Base-by-base conservation (phyloP, 2,113 vertebrate species). In the Monopterus albus region DNA sequence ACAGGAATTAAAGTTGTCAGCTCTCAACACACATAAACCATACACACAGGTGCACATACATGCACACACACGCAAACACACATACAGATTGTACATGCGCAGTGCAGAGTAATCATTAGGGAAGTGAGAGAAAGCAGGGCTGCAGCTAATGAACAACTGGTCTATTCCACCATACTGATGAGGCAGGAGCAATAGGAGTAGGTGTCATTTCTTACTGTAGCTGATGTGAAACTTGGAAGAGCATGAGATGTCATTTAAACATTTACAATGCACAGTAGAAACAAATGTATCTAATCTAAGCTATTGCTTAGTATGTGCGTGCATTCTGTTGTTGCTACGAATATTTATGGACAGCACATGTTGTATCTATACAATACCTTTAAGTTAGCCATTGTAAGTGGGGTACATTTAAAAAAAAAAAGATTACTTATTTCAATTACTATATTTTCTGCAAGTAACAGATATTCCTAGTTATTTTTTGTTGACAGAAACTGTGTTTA, bases 71-170 rank as follows among this genome's bases (percentile, higher is more conserved):
- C n/a, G n/a, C n/a, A 7, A 20, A 55, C 31, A 6, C 45, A 18
- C 31, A 58, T 42, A 72, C 23, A 15, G 40, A 46, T 39, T 68
- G 64, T 21, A 56, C 69, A 83, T n/a, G n/a, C n/a, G n/a, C n/a
- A n/a, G n/a, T n/a, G n/a, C n/a, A n/a, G n/a, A n/a, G n/a, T 82
- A 80, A 72, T 75, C 72, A 84, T 81, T 69, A 85, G 56, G 35
- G 29, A 36, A 60, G 40, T 57, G 72, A 69, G 51, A 62, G 71
- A 75, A 71, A 79, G 46, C 49, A 36, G 71, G 79, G 71, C 45
- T 63, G 46, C 39, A 59, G 70, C 58, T 81, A 81, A 91, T 87
- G 71, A 87, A 79, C 68, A 65, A 57, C 66, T 26, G 18, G 36
- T 73, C 73, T 79, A 82, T 83, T 84, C 46, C 50, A 61, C 46